A percentile compares a stretch with the other conserved stretches of the same genome.
Conservation (phyloP, 2,113 vertebrate species). For the Oncorhynchus clarkii region DNA sequence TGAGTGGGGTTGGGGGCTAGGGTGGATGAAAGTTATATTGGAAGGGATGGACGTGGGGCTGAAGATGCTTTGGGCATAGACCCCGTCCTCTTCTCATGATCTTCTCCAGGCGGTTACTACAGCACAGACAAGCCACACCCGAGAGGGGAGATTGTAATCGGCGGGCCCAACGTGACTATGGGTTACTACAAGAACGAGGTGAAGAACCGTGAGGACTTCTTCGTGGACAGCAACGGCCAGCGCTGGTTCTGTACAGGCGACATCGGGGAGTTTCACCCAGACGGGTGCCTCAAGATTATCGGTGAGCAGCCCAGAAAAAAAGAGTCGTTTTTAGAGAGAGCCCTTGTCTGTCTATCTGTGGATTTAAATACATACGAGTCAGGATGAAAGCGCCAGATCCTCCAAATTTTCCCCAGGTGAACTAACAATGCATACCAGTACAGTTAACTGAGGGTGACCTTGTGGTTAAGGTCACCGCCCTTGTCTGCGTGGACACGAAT, state of each 20-base stretch:
- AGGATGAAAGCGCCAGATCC: too few species aligned
- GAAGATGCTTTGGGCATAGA: not conserved
- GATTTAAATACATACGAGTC: too few species aligned
- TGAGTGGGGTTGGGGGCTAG: not conserved
- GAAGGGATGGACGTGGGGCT: too few species aligned
- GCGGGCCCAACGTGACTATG: conserved; percentile 91
- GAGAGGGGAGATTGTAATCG: conserved; percentile 92
- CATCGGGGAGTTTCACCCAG: conserved; percentile 89
- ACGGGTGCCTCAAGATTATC: conserved; percentile 96
- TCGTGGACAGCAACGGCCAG: conserved; percentile 84
- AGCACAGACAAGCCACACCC: conserved; percentile 91
- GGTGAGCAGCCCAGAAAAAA: conserved; percentile 71
- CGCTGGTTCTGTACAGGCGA: conserved; percentile 97
- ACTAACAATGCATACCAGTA: too few species aligned
- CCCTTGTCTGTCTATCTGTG: too few species aligned
- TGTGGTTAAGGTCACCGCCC: too few species aligned
- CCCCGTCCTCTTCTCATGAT: not conserved
- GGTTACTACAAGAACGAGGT: conserved; percentile 92
- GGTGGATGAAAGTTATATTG: too few species aligned
- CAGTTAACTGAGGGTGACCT: too few species aligned
- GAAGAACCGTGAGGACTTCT: conserved; percentile 85
- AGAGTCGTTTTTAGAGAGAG: too few species aligned
- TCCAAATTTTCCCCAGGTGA: too few species aligned
- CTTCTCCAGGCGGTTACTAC: conserved; percentile 85
- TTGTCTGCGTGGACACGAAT: too few species aligned